These are phyloP conservation scores for Eristalis arbustorum DNA, from an alignment of 2,888 invertebrate genomes.

Conservation along the genomic window DNA sequence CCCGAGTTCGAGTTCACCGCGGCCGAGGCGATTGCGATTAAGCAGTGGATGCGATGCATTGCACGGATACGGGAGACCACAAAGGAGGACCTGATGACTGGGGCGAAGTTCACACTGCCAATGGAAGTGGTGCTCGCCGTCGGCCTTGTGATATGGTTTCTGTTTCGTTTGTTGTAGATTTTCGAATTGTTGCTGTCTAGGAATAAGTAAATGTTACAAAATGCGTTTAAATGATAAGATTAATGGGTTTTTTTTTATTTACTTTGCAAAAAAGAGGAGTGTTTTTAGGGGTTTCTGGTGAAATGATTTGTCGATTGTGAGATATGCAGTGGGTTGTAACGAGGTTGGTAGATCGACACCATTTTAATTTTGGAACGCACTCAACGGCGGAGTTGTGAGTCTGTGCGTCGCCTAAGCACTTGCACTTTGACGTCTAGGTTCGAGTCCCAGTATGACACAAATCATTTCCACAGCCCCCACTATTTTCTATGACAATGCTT, in stretches of 20 bases:
- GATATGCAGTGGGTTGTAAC: too few species aligned
- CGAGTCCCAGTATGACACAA: too few species aligned
- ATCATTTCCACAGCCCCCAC: too few species aligned
- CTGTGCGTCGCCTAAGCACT: too few species aligned
- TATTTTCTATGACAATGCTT: too few species aligned
- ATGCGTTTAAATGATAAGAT: not conserved
- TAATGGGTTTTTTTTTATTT: not conserved
- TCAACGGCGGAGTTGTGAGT: too few species aligned
- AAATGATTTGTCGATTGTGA: too few species aligned
- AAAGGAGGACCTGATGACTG: constrained; percentile 73
- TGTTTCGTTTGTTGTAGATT: constrained; percentile 76
- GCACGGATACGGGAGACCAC: constrained; percentile 75
- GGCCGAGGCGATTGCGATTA: constrained; percentile 75
- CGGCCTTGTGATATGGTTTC: constrained; percentile 76
- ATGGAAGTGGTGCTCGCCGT: constrained; percentile 76
- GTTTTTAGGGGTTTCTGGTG: too few species aligned
- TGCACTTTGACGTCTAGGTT: too few species aligned
- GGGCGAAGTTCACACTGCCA: constrained; percentile 75
- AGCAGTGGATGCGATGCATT: constrained; percentile 76
- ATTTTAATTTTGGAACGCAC: too few species aligned
- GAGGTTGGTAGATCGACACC: too few species aligned
- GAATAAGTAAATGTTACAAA: constrained; percentile 4
- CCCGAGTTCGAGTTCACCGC: constrained; percentile 77
- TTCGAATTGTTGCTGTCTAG: not conserved
- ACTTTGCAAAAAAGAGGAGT: too few species aligned